Evolutionary conservation across 2,888 invertebrate species (phyloP), one percentile per base, ranked within the genome.

Genomic region (Ceraclea dissimilis): DNA sequence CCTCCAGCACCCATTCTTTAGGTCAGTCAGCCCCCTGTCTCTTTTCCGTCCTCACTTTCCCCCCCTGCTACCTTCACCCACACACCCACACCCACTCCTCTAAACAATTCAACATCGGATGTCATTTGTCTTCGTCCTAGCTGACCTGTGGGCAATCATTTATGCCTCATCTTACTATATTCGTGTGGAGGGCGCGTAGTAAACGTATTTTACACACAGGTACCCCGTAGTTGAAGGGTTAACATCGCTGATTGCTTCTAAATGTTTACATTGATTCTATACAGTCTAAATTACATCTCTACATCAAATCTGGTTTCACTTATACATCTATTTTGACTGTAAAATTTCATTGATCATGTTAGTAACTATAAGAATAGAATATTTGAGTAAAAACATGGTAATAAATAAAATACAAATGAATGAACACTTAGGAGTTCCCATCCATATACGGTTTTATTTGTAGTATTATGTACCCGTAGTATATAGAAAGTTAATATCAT

Each of bases 101-200:
- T 58, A 52, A 68, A 63, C 59, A 76, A 74, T 78, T 77, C 76
- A 76, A 75, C 75, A 73, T 73, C 69, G 69, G 66, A 65, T 67
- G 71, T 74, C 77, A 75, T 78, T 78, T 77, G 75, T 78, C 77
- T 78, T 78, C 78, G 77, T 78, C 78, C 76, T 70, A 69, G 72
- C 70, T 71, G 71, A 72, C 72, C 71, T 72, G 75, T 74, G 76
- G 61, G 61, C 59, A 61, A 78, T 77, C 76, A 76, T 78, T 78
- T 77, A 78, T 78, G 77, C 77, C 71, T 72, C 73, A 76, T 76
- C 78, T 77, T 77, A 77, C 76, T 76, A 75, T 76, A 74, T 53
- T 52, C 18, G 64, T 49, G 67, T 64, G 44, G 59, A 13, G 39
- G 8, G 39, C 39, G 39, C 31, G 31, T 39, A 39, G n/a, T 4